Conservation (phyloP, 1,140 invertebrate species). For the Dreissena rostriformis region DNA sequence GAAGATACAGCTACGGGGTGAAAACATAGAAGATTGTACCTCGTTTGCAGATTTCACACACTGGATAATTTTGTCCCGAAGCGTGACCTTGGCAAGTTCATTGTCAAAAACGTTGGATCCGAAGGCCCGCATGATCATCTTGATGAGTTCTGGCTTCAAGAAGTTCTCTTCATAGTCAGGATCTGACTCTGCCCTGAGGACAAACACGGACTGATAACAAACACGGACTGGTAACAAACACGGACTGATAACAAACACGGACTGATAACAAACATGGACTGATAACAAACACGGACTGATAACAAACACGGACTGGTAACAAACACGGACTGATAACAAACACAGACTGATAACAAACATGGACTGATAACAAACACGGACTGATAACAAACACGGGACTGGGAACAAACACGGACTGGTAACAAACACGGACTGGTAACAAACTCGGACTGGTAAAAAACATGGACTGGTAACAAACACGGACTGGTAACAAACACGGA, state of each 20-base stretch:
- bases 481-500: too few relatives aligned
- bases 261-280: not conserved
- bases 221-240: too few relatives aligned
- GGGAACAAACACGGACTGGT: too few relatives aligned
- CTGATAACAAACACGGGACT: too few relatives aligned
- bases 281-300: not conserved
- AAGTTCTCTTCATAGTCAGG: conserved; percentile 79
- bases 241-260: too few relatives aligned
- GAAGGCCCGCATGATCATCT: conserved; percentile 78
- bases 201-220: not conserved
- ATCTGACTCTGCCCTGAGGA: conserved; percentile 53
- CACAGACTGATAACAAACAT: too few relatives aligned
- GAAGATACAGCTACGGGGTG: too few relatives aligned
- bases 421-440: too few relatives aligned
- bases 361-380: conserved; percentile 16
- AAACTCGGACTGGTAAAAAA: conserved; percentile 11
- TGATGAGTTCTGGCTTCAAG: conserved; percentile 80
- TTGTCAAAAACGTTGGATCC: conserved; percentile 76
- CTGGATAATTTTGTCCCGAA: conserved; percentile 80
- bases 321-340: too few relatives aligned
- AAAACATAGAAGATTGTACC: conserved; percentile 46
- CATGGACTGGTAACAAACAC: not conserved
- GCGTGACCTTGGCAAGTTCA: conserved; percentile 71
- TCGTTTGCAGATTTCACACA: conserved; percentile 72
- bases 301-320: too few relatives aligned